Percentiles rank a stretch among this genome's conserved stretches.
Evolutionary conservation across 2,113 vertebrate species (phyloP).

Genomic region (Ceuthmochares aereus): DNA sequence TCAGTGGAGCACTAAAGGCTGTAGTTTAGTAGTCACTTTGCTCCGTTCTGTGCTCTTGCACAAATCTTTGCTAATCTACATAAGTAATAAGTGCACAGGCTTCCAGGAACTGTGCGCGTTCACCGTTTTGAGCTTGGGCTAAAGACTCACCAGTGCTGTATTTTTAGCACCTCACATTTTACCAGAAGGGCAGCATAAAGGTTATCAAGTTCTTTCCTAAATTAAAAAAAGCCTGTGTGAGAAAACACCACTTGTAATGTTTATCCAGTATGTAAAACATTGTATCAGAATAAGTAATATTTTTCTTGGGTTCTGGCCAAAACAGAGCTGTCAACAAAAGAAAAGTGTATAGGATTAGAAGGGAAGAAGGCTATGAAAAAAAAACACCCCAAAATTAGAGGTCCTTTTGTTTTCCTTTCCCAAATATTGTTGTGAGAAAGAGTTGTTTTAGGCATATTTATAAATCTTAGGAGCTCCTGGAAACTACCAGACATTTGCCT

Average conservation of each 20-base stretch:
- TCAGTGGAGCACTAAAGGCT: background rate
- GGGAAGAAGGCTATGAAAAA: background rate
- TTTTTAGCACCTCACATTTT: background rate
- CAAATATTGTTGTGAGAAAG: background rate
- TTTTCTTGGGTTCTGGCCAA: slow-evolving; percentile 63
- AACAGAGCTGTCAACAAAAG: slow-evolving; percentile 48
- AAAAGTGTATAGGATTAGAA: background rate
- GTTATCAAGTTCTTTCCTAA: background rate
- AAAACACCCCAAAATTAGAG: background rate
- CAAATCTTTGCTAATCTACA: slow-evolving; percentile 28
- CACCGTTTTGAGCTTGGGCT: background rate
- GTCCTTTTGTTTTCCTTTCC: slow-evolving; percentile 45
- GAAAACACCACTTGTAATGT: slow-evolving; percentile 42
- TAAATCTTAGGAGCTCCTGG: background rate
- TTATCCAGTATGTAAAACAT: slow-evolving; percentile 30
- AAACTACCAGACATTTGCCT: background rate
- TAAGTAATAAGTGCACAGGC: background rate
- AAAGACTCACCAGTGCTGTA: background rate
- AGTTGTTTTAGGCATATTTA: background rate
- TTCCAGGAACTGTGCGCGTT: background rate
- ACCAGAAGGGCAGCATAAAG: background rate
- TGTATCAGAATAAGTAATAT: slow-evolving; percentile 16
- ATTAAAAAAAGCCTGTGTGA: background rate
- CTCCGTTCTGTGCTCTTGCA: background rate
- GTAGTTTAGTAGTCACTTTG: slow-evolving; percentile 6